These are phyloP conservation scores for Leguminivora glycinivorella DNA, from an alignment of 1,140 invertebrate species.

Conservation along the genomic window DNA sequence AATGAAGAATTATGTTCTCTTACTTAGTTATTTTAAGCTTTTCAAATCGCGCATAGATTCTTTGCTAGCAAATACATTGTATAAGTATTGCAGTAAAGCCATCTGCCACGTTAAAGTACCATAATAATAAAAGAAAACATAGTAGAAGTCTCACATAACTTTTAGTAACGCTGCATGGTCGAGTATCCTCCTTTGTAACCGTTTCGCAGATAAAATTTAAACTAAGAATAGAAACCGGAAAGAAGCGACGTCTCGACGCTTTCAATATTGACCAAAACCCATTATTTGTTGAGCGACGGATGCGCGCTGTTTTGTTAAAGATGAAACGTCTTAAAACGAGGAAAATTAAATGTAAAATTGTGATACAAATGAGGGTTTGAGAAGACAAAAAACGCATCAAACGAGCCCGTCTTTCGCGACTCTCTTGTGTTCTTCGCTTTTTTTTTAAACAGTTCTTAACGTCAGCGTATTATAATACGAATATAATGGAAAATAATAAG, in stretches of 20 bases:
- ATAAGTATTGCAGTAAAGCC: slow-evolving; percentile 10
- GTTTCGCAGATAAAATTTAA: slow-evolving; percentile 18
- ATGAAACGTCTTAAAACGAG: slow-evolving; percentile 6
- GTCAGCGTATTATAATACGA: too few species aligned
- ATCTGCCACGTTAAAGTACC: neutral
- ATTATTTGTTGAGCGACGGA: slow-evolving; percentile 3
- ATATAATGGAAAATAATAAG: too few species aligned
- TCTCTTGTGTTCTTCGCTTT: too few species aligned
- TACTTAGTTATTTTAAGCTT: too few species aligned
- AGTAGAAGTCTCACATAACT: neutral
- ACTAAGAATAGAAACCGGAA: neutral
- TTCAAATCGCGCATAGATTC: too few species aligned
- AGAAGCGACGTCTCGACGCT: neutral
- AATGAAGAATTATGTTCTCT: too few species aligned
- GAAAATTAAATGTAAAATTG: neutral
- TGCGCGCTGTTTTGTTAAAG: neutral
- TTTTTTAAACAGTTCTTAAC: too few species aligned
- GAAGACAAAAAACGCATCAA: neutral
- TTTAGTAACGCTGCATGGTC: neutral
- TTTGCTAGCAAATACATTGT: neutral
- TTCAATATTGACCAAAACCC: slow-evolving; percentile 20
- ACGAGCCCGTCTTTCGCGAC: neutral
- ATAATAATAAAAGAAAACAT: neutral
- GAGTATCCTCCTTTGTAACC: neutral
- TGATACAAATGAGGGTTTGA: neutral